A percentile compares a stretch with the other conserved stretches of the same genome.
Conservation (phyloP, 2,888 invertebrate species). For the Perdita meconis region DNA sequence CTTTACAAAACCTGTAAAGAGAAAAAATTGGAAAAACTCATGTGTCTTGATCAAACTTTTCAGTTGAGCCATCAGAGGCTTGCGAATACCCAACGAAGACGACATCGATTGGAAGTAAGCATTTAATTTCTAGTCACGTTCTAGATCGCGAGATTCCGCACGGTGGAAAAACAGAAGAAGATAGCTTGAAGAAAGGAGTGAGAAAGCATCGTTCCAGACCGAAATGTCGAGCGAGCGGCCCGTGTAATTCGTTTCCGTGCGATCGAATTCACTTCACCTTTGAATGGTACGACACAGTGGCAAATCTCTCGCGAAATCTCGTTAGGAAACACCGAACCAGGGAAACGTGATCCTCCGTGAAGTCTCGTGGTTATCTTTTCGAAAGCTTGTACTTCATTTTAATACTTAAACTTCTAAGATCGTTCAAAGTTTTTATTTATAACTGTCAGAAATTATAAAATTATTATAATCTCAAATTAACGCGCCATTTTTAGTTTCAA, state of each 20-base stretch:
- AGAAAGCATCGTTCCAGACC: slow-evolving; percentile 49
- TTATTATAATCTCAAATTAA: too few species aligned
- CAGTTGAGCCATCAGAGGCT: background rate
- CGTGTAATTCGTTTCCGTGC: slow-evolving; percentile 79
- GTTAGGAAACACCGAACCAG: slow-evolving; percentile 64
- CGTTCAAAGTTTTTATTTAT: too few species aligned
- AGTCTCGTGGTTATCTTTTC: too few species aligned
- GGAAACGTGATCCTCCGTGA: slow-evolving; percentile 53
- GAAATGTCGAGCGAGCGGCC: slow-evolving; percentile 75
- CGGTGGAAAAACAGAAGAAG: slow-evolving; percentile 15
- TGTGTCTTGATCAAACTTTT: too few species aligned
- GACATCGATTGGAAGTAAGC: background rate
- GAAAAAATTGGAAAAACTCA: too few species aligned
- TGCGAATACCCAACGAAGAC: background rate
- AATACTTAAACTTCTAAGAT: too few species aligned
- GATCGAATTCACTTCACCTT: slow-evolving; percentile 71
- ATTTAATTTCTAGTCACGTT: slow-evolving; percentile 45
- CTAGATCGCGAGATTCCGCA: slow-evolving; percentile 49
- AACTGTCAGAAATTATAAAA: too few species aligned
- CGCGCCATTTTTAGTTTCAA: too few species aligned
- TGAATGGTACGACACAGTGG: slow-evolving; percentile 59
- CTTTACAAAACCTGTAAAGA: too few species aligned
- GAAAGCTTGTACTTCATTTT: too few species aligned
- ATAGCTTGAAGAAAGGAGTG: slow-evolving; percentile 33
- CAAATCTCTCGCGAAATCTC: slow-evolving; percentile 80